Evolutionary conservation across 2,888 invertebrate species (phyloP).

Genomic region (Drosophila parthenogenetica): DNA sequence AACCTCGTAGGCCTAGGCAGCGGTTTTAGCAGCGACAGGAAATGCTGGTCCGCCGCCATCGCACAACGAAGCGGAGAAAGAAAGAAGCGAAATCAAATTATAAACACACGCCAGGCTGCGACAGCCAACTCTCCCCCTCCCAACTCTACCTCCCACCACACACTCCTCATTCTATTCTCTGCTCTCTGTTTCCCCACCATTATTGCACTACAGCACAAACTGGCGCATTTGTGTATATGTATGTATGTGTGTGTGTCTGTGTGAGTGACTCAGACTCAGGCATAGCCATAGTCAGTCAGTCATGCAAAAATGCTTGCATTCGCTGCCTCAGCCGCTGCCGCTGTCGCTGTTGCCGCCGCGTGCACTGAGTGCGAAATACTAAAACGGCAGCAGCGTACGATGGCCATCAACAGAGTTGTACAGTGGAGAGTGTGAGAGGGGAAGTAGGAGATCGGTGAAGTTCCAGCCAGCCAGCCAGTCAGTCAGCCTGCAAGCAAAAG

Average conservation of each 20-base stretch:
- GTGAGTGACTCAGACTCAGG: conserved; percentile 69
- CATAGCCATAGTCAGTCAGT: conserved; percentile 69
- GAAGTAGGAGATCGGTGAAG: conserved; percentile 38
- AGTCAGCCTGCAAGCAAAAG: conserved; percentile 62
- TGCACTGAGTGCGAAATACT: conserved; percentile 77
- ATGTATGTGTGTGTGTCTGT: conserved; percentile 33
- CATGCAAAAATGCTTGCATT: conserved; percentile 66
- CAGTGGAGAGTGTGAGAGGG: conserved; percentile 1
- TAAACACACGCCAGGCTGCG: conserved; percentile 75
- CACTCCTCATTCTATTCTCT: not conserved
- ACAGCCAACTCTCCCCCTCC: conserved; percentile 32
- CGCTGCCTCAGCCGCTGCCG: conserved; percentile 43
- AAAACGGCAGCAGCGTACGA: conserved; percentile 62
- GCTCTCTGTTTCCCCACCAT: conserved; percentile 16
- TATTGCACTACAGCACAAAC: conserved; percentile 27
- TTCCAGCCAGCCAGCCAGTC: conserved; percentile 64
- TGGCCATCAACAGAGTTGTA: conserved; percentile 5
- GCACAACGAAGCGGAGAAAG: conserved; percentile 59
- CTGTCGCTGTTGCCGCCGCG: conserved; percentile 51
- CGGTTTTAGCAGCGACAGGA: conserved; percentile 66
- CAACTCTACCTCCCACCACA: conserved; percentile 3
- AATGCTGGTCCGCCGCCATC: conserved; percentile 66
- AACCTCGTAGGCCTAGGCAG: conserved; percentile 63
- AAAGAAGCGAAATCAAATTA: conserved; percentile 78
- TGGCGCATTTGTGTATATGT: conserved; percentile 43